phyloP scores from a whole-genome alignment of 1,140 invertebrate species.

The Medauroidea extradentata region DNA sequence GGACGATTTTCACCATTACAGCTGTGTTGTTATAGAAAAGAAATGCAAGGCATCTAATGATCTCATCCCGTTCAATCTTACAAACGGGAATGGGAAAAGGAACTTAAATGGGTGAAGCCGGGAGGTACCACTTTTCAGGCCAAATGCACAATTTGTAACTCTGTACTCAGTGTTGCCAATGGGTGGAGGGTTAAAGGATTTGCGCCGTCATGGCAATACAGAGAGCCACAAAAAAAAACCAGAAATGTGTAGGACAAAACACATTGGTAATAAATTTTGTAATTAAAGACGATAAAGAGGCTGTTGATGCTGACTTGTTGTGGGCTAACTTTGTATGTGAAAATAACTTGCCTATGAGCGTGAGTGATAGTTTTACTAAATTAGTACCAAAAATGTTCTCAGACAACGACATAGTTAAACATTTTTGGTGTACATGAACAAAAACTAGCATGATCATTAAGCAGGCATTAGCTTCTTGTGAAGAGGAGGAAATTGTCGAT shows the following conservation, averaged over 20 bases:
- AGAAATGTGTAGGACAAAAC: background rate
- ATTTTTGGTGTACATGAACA: background rate
- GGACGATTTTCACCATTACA: too few species aligned
- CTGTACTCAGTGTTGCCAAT: background rate
- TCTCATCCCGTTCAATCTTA: background rate
- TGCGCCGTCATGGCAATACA: background rate
- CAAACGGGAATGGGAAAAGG: background rate
- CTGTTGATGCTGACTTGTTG: background rate
- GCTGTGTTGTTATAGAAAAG: background rate
- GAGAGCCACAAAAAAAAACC: background rate
- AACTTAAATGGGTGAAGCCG: background rate
- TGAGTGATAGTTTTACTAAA: background rate
- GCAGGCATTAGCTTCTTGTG: background rate
- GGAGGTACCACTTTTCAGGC: background rate
- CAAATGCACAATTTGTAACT: background rate
- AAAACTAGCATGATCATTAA: background rate
- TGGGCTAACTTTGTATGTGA: constrained; percentile 1
- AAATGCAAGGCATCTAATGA: background rate
- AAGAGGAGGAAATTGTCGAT: background rate
- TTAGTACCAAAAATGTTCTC: background rate
- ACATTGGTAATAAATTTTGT: background rate
- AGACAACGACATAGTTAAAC: background rate
- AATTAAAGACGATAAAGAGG: background rate
- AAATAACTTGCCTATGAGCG: background rate
- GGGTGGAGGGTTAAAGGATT: constrained; percentile 1